A percentile compares a stretch with the other conserved stretches of the same genome.
Evolutionary conservation across 2,113 vertebrate genomes (phyloP).

Genomic region (Gavia stellata): DNA sequence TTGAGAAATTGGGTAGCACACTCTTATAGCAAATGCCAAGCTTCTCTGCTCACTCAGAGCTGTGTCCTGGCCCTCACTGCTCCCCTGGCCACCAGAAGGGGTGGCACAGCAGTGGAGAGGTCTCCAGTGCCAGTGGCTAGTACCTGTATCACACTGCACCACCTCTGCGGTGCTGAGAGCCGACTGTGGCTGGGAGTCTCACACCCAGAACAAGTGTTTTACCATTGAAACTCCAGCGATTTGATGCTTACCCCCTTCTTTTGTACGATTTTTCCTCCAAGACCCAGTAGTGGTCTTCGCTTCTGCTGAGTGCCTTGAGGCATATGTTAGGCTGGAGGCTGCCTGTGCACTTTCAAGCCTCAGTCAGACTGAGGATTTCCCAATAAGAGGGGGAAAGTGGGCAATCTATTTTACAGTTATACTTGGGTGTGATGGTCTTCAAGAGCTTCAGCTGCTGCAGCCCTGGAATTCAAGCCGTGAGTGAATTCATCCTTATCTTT

Average conservation of each 20-base stretch:
- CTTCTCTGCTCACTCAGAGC: not conserved
- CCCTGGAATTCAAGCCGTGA: not conserved
- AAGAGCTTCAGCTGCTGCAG: not conserved
- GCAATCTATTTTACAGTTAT: not conserved
- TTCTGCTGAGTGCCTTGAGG: not conserved
- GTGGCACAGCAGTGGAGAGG: not conserved
- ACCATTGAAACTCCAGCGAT: not conserved
- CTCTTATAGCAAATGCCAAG: not conserved
- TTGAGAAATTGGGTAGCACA: not conserved
- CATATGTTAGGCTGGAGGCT: not conserved
- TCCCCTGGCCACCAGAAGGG: not conserved
- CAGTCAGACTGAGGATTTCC: not conserved
- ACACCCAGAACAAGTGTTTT: not conserved
- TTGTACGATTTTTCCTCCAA: not conserved
- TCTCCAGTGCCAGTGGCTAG: not conserved
- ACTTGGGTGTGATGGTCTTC: not conserved
- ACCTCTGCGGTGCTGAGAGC: not conserved
- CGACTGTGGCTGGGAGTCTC: not conserved
- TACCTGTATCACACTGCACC: not conserved
- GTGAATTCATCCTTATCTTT: not conserved
- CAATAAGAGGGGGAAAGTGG: not conserved
- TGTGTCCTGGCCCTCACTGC: not conserved
- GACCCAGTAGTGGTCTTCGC: not conserved
- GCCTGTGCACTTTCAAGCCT: not conserved
- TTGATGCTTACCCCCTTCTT: not conserved